Percentiles rank a stretch among this genome's conserved stretches.
Conservation (phyloP, 2,113 vertebrate genomes). For the Clarias gariepinus region DNA sequence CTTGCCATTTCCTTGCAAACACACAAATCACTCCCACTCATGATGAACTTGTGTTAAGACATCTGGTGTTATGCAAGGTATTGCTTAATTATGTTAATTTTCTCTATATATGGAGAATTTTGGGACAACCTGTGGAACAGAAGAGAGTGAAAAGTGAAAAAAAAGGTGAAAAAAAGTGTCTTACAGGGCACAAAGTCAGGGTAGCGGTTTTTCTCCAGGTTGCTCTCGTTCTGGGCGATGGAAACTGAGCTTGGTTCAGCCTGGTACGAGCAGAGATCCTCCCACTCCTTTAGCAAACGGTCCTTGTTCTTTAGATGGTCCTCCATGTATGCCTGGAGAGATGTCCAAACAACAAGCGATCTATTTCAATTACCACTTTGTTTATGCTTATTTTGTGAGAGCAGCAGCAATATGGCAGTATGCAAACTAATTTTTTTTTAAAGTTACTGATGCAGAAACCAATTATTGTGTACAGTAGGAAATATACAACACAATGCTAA, state of each 20-base stretch:
- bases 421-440: not conserved
- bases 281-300: slow-evolving; percentile 94
- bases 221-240: slow-evolving; percentile 75
- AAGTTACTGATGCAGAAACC: not conserved
- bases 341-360: not conserved
- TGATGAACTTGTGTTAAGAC: too few relatives aligned
- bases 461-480: not conserved
- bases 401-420: not conserved
- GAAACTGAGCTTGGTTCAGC: slow-evolving; percentile 87
- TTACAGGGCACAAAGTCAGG: slow-evolving; percentile 89
- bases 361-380: not conserved
- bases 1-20: too few relatives aligned
- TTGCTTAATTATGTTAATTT: too few relatives aligned
- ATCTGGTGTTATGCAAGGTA: too few relatives aligned
- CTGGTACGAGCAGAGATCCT: slow-evolving; percentile 92
- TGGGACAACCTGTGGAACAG: not conserved
- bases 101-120: too few relatives aligned
- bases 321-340: slow-evolving; percentile 91
- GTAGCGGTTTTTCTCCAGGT: slow-evolving; percentile 90
- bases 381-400: not conserved
- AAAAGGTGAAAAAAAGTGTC: slow-evolving; percentile 53
- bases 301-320: slow-evolving; percentile 94
- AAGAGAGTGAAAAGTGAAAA: not conserved
- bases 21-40: too few relatives aligned
- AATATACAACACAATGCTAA: not conserved